Percentiles rank a stretch among this genome's conserved stretches.
Conservation (phyloP, 2,797 vertebrate genomes). For the Sphenopsis melanotis region DNA sequence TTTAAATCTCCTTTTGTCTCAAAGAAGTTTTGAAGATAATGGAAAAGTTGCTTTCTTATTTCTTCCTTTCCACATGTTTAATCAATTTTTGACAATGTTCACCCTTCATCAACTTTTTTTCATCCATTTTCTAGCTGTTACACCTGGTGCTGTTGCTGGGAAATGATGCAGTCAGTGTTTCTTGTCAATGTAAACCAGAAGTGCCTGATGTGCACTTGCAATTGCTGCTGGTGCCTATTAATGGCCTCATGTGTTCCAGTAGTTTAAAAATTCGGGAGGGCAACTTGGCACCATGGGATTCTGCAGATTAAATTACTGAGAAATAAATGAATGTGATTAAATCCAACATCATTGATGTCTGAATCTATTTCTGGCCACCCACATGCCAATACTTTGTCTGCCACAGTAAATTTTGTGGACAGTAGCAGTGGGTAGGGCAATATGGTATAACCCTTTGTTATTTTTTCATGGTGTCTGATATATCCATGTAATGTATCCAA, state of each 20-base stretch:
- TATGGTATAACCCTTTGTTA: background rate
- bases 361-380: background rate
- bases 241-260: background rate
- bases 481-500: background rate
- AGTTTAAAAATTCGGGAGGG: background rate
- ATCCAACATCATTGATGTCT: background rate
- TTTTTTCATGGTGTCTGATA: background rate
- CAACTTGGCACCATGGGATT: background rate
- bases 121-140: background rate
- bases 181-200: background rate
- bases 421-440: background rate
- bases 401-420: background rate
- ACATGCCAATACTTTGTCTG: background rate
- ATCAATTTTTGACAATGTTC: background rate
- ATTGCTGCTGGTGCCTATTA: background rate
- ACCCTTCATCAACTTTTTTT: background rate
- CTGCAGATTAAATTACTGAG: background rate
- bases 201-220: background rate
- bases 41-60: background rate
- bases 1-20: background rate
- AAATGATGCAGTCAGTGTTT: background rate
- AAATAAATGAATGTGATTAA: background rate
- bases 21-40: background rate
- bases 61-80: background rate
- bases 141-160: background rate